Base-by-base conservation (phyloP, 92 coral and sea anemone species). In the Pocillopora meandrina region DNA sequence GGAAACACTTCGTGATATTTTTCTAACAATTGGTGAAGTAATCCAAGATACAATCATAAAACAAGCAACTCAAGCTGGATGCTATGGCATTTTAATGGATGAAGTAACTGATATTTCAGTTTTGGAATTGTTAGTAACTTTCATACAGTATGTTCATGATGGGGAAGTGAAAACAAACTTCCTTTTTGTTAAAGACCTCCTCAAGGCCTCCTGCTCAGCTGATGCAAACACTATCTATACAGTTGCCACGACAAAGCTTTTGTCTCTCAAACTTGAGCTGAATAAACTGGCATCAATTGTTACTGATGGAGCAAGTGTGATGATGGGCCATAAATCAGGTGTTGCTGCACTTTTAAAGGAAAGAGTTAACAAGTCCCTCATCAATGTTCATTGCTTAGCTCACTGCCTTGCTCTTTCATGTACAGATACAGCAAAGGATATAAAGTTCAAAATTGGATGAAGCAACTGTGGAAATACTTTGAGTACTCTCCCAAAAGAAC, bases 291-390 rank as follows among this genome's bases (percentile, higher is more conserved):
- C 94, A 36, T 60, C 92, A 66, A 65, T 84, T 65, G 74, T 68
- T 33, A 88, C 84, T 85, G 92, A 91, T 71, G 90, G 92, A 75
- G 87, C 76, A 66, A 78, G 84, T 64, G 90, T 88, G 80, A 84
- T 80, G 87, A 91, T 85, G 36, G 89, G 93, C 75, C 72, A 64
- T 18, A 87, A 57, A 69, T 82, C 58, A 65, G 88, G 88, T 71
- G 91, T 87, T 14, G 94, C 94, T 65, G 83, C 86, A 70, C 74
- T 70, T 11, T 70, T 70, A 70, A 70, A 70, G 74, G 74, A 70
- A 70, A 42, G 52, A 42, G 52, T 42, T 42, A 42, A 42, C 52
- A 42, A 42, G 52, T 42, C 52, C 52, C 52, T 42, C 5, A 42
- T 42, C 52, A 42, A 42, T 42, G 52, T 75, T 56, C 65, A 75